A percentile compares a stretch with the other conserved stretches of the same genome.
phyloP scores from a whole-genome alignment of 2,113 vertebrate genomes.

The Cromileptes altivelis region DNA sequence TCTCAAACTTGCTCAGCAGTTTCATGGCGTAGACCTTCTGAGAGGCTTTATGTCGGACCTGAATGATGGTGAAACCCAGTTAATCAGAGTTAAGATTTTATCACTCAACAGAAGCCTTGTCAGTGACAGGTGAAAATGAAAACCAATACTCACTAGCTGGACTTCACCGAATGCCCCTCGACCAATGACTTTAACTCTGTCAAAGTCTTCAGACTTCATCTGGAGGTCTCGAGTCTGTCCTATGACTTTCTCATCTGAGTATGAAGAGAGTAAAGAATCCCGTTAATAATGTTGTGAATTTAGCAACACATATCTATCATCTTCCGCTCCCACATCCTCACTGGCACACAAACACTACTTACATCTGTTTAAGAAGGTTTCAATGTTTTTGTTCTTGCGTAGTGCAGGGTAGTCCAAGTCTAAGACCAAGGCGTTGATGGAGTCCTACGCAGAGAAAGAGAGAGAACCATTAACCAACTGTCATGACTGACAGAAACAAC shows the following conservation, averaged over 20 bases:
- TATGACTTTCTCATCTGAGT: slow-evolving; percentile 94
- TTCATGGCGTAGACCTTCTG: slow-evolving; percentile 99
- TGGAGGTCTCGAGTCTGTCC: slow-evolving; percentile 91
- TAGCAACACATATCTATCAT: neutral
- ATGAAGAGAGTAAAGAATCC: neutral
- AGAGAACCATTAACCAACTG: slow-evolving; percentile 2
- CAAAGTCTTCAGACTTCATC: slow-evolving; percentile 99
- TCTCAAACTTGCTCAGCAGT: slow-evolving; percentile 99
- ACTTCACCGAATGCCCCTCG: slow-evolving; percentile 99
- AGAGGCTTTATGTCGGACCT: slow-evolving; percentile 97
- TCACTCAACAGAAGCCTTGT: too few species aligned
- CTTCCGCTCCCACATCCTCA: neutral
- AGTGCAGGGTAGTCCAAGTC: slow-evolving; percentile 97
- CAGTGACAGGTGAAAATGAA: neutral
- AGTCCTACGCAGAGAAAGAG: slow-evolving; percentile 87
- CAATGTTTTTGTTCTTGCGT: slow-evolving; percentile 99
- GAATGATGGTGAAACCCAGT: neutral
- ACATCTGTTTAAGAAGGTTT: slow-evolving; percentile 99
- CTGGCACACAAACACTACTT: slow-evolving; percentile 81
- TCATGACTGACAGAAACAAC: neutral
- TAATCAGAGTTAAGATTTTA: neutral
- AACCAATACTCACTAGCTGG: slow-evolving; percentile 90
- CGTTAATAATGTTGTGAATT: neutral
- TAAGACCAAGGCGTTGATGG: slow-evolving; percentile 96
- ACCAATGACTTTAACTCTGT: slow-evolving; percentile 98